Base-by-base conservation (phyloP, 2,888 invertebrate species). In the Shargacucullia verbasci region DNA sequence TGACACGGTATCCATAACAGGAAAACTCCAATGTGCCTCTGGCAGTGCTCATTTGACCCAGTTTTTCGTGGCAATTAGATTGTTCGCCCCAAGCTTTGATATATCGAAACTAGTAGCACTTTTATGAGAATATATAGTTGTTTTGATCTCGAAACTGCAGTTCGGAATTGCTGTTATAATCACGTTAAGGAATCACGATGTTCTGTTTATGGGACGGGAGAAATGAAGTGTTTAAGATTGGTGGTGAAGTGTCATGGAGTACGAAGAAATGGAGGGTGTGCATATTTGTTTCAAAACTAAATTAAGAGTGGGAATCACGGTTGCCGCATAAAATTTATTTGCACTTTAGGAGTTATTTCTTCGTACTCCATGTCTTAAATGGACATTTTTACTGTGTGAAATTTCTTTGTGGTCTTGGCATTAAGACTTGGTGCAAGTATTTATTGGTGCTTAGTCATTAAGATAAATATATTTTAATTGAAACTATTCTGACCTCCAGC, bases 61-160 rank as follows among this genome's bases (percentile, higher is more conserved):
- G 64, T 73, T 68, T 65, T 72, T 76, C 61, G 58, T 60, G 61
- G 69, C 76, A 73, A 73, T 73, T 73, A 76, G 73, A 76, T 73
- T 72, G 59, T 58, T 73, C 61, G 55, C 61, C 43, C 54, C 12
- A 40, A 43, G 50, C 67, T 70, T 56, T 73, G 76, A 76, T 76
- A 68, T 73, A 73, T 73, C 44, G 73, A 68, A 68, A 61, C 54
- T 61, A 52, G 68, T 46, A 34, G 27, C 35, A 39, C 10, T 46
- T 71, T 50, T 65, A 68, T 71, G 43, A 66, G 40, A 10, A 68
- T 54, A 27, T 65, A 68, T 68, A 14, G 66, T 20, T 68, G 59
- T 68, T 55, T 66, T 67, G 52, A 67, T 67, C 39, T 57, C 41
- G 9, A n/a, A 50, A 60, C 15, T 60, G 39, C 43, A 39, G 20